Evolutionary conservation across 2,797 vertebrate species (phyloP).

Genomic region (Scolopax rusticola): DNA sequence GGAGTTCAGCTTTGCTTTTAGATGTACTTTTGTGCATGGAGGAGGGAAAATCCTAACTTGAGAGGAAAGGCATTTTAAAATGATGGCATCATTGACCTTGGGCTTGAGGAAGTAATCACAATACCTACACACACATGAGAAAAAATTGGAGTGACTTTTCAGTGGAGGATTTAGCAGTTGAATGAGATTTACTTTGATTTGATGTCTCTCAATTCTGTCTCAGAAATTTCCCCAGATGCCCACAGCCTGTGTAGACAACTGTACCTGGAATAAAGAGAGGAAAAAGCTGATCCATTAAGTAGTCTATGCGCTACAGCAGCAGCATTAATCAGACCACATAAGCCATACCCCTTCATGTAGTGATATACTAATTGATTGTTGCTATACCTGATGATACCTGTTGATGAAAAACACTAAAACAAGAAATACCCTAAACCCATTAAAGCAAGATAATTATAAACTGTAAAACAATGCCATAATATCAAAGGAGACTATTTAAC

Average conservation of each 20-base stretch:
- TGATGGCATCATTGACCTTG: not conserved
- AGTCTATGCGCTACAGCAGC: not conserved
- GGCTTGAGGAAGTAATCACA: not conserved
- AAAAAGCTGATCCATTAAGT: not conserved
- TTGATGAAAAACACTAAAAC: conserved; percentile 56
- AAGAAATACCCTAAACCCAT: conserved; percentile 34
- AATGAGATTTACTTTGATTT: not conserved
- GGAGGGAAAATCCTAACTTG: not conserved
- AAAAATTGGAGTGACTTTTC: not conserved
- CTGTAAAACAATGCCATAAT: conserved; percentile 42
- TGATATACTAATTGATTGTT: not conserved
- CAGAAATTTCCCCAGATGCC: not conserved
- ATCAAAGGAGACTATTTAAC: conserved; percentile 21
- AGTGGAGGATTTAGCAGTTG: not conserved
- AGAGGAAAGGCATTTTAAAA: not conserved
- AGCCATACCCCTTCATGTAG: fast-evolving
- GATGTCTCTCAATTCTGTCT: not conserved
- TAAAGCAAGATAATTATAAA: conserved; percentile 45
- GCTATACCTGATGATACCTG: not conserved
- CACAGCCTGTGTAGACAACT: not conserved
- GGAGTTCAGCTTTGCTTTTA: not conserved
- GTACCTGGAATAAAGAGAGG: not conserved
- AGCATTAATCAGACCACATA: not conserved
- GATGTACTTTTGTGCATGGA: not conserved
- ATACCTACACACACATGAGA: not conserved